These are phyloP conservation scores for Myiagra hebetior DNA, from an alignment of 2,113 vertebrate genomes.

Conservation along the genomic window DNA sequence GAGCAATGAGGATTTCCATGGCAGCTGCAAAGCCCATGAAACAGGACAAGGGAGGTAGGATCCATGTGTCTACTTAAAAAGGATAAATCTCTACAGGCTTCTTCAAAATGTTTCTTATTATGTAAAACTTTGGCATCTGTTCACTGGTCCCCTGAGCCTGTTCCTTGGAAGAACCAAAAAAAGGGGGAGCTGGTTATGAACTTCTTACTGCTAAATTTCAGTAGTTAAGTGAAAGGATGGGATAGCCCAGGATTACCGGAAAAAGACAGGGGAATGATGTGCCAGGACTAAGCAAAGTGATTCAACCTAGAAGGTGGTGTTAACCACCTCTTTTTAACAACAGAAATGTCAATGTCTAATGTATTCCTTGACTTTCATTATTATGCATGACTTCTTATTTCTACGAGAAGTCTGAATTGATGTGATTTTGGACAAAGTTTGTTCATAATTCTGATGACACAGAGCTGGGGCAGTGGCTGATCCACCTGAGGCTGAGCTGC, in stretches of 20 bases:
- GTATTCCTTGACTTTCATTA: background rate
- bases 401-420: background rate
- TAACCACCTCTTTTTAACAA: background rate
- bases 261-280: background rate
- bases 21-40: background rate
- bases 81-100: background rate
- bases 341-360: background rate
- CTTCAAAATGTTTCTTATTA: background rate
- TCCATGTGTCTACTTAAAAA: background rate
- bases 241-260: background rate
- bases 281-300: background rate
- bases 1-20: background rate
- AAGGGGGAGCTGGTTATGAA: background rate
- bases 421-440: background rate
- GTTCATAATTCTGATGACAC: background rate
- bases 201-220: background rate
- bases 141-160: too few relatives aligned
- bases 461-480: background rate
- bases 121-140: background rate
- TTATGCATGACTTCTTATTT: background rate
- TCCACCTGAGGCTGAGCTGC: background rate
- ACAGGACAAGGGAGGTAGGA: background rate
- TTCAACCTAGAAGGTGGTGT: background rate
- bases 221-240: too few relatives aligned
- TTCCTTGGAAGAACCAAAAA: background rate